phyloP scores from a whole-genome alignment of 2,113 vertebrate species.

The Uropsilus gracilis region DNA sequence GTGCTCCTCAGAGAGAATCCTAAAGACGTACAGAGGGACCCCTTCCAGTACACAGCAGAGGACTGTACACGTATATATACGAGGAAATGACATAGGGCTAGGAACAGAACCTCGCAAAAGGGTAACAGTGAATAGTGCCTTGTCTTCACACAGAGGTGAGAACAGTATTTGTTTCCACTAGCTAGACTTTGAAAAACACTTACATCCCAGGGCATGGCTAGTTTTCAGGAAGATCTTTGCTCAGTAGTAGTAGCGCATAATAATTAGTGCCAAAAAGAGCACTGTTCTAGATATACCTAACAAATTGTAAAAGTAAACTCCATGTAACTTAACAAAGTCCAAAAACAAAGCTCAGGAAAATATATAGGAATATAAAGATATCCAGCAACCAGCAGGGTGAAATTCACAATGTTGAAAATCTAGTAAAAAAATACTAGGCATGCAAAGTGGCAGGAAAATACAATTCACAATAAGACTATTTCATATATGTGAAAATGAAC shows the following conservation, averaged over 20 bases:
- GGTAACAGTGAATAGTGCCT: neutral
- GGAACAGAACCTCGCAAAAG: neutral
- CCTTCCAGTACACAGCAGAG: neutral
- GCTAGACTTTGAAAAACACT: neutral
- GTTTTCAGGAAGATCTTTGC: neutral
- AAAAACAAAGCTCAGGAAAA: slow-evolving; percentile 41
- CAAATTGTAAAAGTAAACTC: neutral
- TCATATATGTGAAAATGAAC: neutral
- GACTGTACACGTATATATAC: neutral
- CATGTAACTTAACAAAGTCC: neutral
- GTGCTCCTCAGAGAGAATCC: neutral
- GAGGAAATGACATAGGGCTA: neutral
- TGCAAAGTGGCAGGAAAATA: neutral
- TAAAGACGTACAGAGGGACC: neutral
- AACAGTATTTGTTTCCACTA: neutral
- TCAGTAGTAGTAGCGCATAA: neutral
- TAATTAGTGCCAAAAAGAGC: neutral
- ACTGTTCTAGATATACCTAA: neutral
- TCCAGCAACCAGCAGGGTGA: neutral
- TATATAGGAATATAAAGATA: slow-evolving; percentile 7
- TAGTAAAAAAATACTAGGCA: neutral
- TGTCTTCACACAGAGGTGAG: neutral
- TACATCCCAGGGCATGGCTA: neutral
- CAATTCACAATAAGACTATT: neutral
- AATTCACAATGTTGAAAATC: neutral